Conservation (phyloP, 2,797 vertebrate species). For the Xyrichtys novacula region DNA sequence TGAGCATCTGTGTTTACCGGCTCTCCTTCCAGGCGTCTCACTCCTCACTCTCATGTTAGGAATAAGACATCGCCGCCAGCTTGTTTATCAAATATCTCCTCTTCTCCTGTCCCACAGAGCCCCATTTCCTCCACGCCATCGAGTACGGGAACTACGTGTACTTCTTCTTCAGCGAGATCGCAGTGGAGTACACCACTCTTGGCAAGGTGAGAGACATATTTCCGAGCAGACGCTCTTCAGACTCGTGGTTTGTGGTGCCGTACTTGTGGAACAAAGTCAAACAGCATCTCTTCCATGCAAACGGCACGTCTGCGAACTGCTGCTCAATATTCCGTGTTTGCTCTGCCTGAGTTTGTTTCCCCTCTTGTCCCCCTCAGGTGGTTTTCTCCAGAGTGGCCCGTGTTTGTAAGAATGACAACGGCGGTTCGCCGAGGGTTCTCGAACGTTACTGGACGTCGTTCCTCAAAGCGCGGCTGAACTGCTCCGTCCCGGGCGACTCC, state of each 20-base stretch:
- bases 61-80: conserved; percentile 32
- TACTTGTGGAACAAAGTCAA: not conserved
- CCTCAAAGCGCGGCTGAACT: conserved; percentile 95
- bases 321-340: not conserved
- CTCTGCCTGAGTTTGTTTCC: not conserved
- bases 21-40: conserved; percentile 13
- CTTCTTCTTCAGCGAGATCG: conserved; percentile 97
- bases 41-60: conserved; percentile 16
- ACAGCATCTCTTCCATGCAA: conserved; percentile 1
- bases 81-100: conserved; percentile 26
- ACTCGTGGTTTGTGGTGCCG: not conserved
- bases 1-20: conserved; percentile 45
- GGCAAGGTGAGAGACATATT: conserved; percentile 87
- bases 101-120: conserved; percentile 82
- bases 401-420: conserved; percentile 95
- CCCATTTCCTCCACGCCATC: conserved; percentile 93
- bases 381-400: conserved; percentile 93
- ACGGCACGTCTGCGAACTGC: not conserved
- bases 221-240: not conserved
- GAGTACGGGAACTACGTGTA: conserved; percentile 94
- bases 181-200: conserved; percentile 92
- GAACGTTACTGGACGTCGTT: conserved; percentile 98
- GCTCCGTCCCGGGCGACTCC: conserved; percentile 93
- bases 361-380: conserved; percentile 80
- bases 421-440: conserved; percentile 92